A percentile compares a stretch with the other conserved stretches of the same genome.
phyloP scores from a whole-genome alignment of 2,113 vertebrate genomes.

The Epinephelus lanceolatus region DNA sequence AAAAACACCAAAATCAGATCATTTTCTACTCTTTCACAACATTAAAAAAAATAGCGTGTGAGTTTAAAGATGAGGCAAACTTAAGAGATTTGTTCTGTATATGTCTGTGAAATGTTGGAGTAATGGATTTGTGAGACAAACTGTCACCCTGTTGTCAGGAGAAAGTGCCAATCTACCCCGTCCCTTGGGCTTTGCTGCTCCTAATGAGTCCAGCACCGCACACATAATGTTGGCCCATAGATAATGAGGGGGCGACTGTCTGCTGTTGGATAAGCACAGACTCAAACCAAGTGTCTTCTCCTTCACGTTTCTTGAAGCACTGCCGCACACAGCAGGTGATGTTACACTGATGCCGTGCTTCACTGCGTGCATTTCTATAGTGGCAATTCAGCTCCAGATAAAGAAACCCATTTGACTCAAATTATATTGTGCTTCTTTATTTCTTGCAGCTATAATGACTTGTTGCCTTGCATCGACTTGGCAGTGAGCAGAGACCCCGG shows the following conservation, averaged over 20 bases:
- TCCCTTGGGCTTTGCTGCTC: slow-evolving; percentile 42
- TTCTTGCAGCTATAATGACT: slow-evolving; percentile 54
- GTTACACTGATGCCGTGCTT: background rate
- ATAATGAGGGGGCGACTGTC: slow-evolving; percentile 62
- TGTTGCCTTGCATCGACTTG: slow-evolving; percentile 45
- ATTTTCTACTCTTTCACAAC: background rate
- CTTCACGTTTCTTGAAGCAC: slow-evolving; percentile 6
- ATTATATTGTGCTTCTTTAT: slow-evolving; percentile 48
- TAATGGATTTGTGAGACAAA: slow-evolving; percentile 5
- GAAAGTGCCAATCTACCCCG: slow-evolving; percentile 30
- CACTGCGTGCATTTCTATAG: slow-evolving; percentile 2
- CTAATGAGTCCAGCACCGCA: slow-evolving; percentile 55
- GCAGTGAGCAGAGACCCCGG: slow-evolving; percentile 37
- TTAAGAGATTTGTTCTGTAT: background rate
- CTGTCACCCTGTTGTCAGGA: slow-evolving; percentile 31
- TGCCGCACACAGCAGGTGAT: slow-evolving; percentile 25
- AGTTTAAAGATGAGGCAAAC: background rate
- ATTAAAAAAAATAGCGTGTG: background rate
- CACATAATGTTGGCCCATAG: slow-evolving; percentile 45
- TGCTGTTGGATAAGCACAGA: slow-evolving; percentile 31
- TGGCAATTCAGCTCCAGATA: slow-evolving; percentile 11
- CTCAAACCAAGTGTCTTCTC: slow-evolving; percentile 30
- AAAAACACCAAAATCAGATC: background rate
- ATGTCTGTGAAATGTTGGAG: background rate
- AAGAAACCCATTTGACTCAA: slow-evolving; percentile 30